Base-by-base conservation (phyloP, 2,888 invertebrate species). In the Meganola albula region DNA sequence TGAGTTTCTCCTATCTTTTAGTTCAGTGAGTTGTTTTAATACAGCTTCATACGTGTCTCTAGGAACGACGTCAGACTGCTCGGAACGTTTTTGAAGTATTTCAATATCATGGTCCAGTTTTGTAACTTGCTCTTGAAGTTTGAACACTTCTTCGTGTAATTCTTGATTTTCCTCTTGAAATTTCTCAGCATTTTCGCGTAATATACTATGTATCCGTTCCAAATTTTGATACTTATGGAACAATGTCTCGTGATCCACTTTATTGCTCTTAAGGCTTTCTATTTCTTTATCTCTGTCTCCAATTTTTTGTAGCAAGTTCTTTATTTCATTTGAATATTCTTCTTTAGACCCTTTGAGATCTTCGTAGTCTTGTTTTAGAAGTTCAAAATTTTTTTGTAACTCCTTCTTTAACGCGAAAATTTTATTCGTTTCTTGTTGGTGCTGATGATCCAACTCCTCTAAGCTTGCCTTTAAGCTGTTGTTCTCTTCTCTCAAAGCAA, bases 361-460 rank as follows among this genome's bases (percentile, higher is more conserved):
- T 40, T 80, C 74, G 27, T 86, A 78, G 40, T 88, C 84, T 27
- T 75, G 69, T 49, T 82, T 86, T 1, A 89, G 52, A 1, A 74
- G 58, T 45, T 80, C 79, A 27, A 88, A 87, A 51, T 88, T 89
- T 7, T 71, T 70, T 39, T 88, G 88, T 25, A 89, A 53, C 27
- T 88, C 87, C 24, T 74, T 83, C 52, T 90, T 90, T 21, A 89
- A 53, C 3, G 80, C 58, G 1, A 90, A 56, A 10, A 90, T 66
- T 55, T 84, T 86, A 43, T 89, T 90, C 72, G 92, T 90, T 0
- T 92, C 93, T 51, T 88, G 75, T 53, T 91, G 90, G 60, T 94
- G 92, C 67, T 93, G 92, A 26, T 71, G 86, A 58, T 94, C 94
- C 48, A 94, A 71, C 59, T 93, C 92, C 51, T 92, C 92, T 31